phyloP scores from a whole-genome alignment of 2,888 invertebrate genomes.

The Caenorhabditis angaria region DNA sequence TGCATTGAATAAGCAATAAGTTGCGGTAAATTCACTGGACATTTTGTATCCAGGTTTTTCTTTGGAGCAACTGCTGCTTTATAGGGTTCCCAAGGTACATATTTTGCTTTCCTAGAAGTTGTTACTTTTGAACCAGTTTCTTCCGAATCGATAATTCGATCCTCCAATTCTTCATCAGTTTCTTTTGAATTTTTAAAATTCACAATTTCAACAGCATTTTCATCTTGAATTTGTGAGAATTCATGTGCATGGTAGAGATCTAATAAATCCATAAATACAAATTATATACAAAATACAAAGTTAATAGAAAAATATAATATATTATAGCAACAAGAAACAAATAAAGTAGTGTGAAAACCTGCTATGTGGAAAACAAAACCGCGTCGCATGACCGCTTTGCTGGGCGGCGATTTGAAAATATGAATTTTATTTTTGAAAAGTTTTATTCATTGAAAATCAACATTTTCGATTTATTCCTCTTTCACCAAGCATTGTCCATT shows the following conservation, averaged over 20 bases:
- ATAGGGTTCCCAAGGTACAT: slow-evolving; percentile 64
- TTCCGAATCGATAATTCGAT: background rate
- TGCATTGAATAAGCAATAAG: no score
- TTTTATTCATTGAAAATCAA: no score
- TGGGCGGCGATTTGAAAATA: background rate
- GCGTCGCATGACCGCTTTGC: slow-evolving; percentile 3
- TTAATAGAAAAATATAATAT: background rate
- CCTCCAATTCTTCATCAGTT: background rate
- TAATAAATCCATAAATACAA: slow-evolving; percentile 38
- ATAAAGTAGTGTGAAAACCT: slow-evolving; percentile 5
- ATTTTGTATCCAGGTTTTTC: background rate
- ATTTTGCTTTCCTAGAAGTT: slow-evolving; percentile 41
- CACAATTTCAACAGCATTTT: slow-evolving; percentile 15
- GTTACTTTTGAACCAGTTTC: background rate
- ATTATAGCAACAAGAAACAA: slow-evolving; percentile 18
- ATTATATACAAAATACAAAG: slow-evolving; percentile 1
- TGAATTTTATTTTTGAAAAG: background rate
- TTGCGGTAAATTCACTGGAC: background rate
- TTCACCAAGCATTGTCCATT: slow-evolving; percentile 24
- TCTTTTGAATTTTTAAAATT: slow-evolving; percentile 6
- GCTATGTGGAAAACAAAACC: slow-evolving; percentile 5
- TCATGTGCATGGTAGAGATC: slow-evolving; percentile 56
- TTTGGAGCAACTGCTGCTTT: slow-evolving; percentile 48
- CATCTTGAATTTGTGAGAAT: slow-evolving; percentile 23
- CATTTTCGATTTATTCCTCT: slow-evolving; percentile 11